A percentile compares a stretch with the other conserved stretches of the same genome.
Evolutionary conservation across 2,113 vertebrate genomes (phyloP).

Genomic region (Tachuris rubrigastra): DNA sequence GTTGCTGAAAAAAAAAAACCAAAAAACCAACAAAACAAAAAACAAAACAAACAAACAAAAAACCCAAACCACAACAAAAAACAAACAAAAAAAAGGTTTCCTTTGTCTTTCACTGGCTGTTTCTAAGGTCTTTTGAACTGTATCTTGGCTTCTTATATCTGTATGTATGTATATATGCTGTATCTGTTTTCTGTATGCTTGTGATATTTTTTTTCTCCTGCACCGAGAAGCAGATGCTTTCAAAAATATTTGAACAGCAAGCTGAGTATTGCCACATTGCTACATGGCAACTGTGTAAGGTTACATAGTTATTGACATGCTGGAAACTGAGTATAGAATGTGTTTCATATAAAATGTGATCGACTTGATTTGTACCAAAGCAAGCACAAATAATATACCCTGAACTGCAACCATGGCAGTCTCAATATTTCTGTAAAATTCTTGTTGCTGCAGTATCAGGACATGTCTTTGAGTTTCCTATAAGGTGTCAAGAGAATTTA

Average conservation of each 20-base stretch:
- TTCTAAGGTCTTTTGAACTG: not conserved
- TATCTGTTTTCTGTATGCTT: not conserved
- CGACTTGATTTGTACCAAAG: not conserved
- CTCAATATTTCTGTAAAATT: not conserved
- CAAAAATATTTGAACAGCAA: not conserved
- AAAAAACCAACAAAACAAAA: too few relatives aligned
- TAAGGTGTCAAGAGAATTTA: not conserved
- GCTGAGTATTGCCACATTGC: accelerated
- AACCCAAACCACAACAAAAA: too few relatives aligned
- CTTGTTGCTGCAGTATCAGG: not conserved
- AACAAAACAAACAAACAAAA: too few relatives aligned
- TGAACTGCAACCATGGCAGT: not conserved
- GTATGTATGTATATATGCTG: too few relatives aligned
- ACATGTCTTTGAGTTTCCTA: not conserved
- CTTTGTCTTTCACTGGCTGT: not conserved
- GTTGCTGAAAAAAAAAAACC: not conserved
- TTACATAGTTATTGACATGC: not conserved
- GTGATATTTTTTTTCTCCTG: not conserved
- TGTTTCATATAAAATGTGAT: not conserved
- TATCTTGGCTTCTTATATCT: not conserved
- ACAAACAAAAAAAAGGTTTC: not conserved
- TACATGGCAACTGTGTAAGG: not conserved
- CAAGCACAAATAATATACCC: not conserved
- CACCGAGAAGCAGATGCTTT: not conserved
- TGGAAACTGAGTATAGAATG: not conserved